These are phyloP conservation scores for Aleiodes sp. DNA, from an alignment of 1,140 invertebrate species.

Conservation along the genomic window DNA sequence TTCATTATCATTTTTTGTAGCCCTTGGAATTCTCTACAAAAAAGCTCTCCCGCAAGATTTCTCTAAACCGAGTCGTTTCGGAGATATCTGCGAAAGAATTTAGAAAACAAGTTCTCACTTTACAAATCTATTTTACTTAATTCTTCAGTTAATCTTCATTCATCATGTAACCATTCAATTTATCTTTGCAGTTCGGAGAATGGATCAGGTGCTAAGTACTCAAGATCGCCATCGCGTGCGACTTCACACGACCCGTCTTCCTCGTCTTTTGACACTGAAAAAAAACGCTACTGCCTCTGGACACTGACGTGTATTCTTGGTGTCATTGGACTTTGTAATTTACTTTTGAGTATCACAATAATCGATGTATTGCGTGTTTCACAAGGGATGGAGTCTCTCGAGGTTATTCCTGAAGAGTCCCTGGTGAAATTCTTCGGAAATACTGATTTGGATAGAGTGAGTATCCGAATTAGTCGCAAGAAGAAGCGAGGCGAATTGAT, in stretches of 20 bases:
- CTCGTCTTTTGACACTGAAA: slow-evolving; percentile 38
- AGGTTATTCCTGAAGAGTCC: slow-evolving; percentile 80
- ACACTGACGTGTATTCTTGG: slow-evolving; percentile 56
- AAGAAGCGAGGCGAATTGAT: not conserved
- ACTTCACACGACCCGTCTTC: slow-evolving; percentile 24
- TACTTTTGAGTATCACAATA: slow-evolving; percentile 58
- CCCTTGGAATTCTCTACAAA: no score
- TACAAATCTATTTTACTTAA: no score
- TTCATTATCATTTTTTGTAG: no score
- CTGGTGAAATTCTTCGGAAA: slow-evolving; percentile 84
- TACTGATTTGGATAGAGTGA: slow-evolving; percentile 76
- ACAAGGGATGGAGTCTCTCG: slow-evolving; percentile 82
- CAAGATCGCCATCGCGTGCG: slow-evolving; percentile 26
- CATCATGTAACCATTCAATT: no score
- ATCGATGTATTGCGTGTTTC: slow-evolving; percentile 60
- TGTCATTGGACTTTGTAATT: slow-evolving; percentile 59
- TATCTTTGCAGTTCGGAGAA: slow-evolving; percentile 38
- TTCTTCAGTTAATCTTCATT: no score
- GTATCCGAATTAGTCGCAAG: slow-evolving; percentile 7
- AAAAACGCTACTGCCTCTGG: slow-evolving; percentile 57
- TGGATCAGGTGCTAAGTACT: slow-evolving; percentile 34
- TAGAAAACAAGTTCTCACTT: no score
- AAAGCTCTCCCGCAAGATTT: no score
- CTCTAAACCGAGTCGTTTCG: no score
- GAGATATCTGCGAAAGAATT: no score